phyloP scores from a whole-genome alignment of 2,888 invertebrate genomes.

The Mellilla xanthometata region DNA sequence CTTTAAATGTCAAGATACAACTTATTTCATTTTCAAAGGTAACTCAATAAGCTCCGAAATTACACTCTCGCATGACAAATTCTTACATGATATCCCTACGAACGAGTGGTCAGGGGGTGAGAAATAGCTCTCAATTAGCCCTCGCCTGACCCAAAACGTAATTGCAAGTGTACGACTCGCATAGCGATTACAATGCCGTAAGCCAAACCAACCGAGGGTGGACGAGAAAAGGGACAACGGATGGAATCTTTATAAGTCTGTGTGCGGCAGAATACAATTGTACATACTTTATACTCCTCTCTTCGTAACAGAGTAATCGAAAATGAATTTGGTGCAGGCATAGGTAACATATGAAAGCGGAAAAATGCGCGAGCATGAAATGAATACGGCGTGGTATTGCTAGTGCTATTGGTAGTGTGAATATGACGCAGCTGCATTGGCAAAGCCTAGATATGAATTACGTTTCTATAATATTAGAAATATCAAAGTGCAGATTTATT shows the following conservation, averaged over 20 bases:
- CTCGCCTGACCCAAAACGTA: constrained; percentile 36
- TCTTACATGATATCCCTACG: constrained; percentile 3
- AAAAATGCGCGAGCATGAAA: neutral
- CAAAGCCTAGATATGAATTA: too few relatives aligned
- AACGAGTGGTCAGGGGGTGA: constrained; percentile 26
- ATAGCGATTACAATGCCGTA: constrained; percentile 36
- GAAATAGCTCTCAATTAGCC: constrained; percentile 46
- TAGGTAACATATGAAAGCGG: neutral
- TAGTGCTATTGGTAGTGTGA: too few relatives aligned
- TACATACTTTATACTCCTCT: too few relatives aligned
- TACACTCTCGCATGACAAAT: neutral
- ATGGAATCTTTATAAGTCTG: too few relatives aligned
- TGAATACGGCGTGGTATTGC: neutral
- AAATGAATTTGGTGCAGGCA: neutral
- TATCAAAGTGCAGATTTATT: too few relatives aligned
- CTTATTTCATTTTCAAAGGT: too few relatives aligned
- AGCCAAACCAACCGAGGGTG: too few relatives aligned
- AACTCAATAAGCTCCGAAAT: neutral
- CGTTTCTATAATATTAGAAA: too few relatives aligned
- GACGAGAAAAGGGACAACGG: too few relatives aligned
- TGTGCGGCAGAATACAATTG: too few relatives aligned
- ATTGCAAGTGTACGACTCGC: constrained; percentile 45
- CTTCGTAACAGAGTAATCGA: neutral
- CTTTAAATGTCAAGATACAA: too few relatives aligned
- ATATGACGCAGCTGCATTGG: too few relatives aligned